These are phyloP conservation scores for Eunapius fragilis DNA, from an alignment of 37 sponge, comb jelly and placozoan species.

Conservation along the genomic window DNA sequence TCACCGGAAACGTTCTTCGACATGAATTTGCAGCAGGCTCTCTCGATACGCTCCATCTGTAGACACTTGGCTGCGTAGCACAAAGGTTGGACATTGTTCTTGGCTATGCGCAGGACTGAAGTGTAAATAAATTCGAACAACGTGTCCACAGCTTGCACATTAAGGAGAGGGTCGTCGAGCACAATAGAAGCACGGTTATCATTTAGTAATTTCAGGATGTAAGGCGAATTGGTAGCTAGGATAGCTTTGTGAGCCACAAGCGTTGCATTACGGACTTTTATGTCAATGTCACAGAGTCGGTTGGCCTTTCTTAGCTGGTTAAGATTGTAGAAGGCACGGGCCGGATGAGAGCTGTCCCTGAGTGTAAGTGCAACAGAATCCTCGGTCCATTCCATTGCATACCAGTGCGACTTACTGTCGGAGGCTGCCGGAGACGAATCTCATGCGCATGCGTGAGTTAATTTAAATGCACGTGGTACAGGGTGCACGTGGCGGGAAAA, in stretches of 20 bases:
- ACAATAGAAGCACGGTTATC: neutral
- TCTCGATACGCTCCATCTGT: constrained; percentile 30
- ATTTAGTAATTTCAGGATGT: neutral
- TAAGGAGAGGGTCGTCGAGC: constrained; percentile 1
- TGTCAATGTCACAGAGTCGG: constrained; percentile 41
- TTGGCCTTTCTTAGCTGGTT: constrained; percentile 15
- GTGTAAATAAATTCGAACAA: constrained; percentile 48
- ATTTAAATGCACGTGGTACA: too few relatives aligned
- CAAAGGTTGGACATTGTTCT: constrained; percentile 15
- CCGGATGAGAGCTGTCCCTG: constrained; percentile 35
- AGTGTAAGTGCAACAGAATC: constrained; percentile 25
- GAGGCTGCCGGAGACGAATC: too few relatives aligned
- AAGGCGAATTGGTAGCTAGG: constrained; percentile 37
- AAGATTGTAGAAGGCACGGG: constrained; percentile 12
- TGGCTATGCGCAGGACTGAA: constrained; percentile 25
- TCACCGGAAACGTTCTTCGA: constrained; percentile 16
- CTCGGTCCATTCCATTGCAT: constrained; percentile 14
- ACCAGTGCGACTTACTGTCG: neutral
- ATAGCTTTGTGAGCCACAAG: constrained; percentile 33
- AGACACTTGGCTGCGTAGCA: constrained; percentile 24
- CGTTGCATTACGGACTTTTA: neutral
- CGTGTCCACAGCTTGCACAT: constrained; percentile 15
- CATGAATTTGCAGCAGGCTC: constrained; percentile 56
- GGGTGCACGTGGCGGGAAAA: neutral
- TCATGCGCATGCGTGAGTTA: too few relatives aligned